These are phyloP conservation scores for Trichonephila clavipes DNA, from an alignment of 1,140 invertebrate genomes.

Conservation along the genomic window DNA sequence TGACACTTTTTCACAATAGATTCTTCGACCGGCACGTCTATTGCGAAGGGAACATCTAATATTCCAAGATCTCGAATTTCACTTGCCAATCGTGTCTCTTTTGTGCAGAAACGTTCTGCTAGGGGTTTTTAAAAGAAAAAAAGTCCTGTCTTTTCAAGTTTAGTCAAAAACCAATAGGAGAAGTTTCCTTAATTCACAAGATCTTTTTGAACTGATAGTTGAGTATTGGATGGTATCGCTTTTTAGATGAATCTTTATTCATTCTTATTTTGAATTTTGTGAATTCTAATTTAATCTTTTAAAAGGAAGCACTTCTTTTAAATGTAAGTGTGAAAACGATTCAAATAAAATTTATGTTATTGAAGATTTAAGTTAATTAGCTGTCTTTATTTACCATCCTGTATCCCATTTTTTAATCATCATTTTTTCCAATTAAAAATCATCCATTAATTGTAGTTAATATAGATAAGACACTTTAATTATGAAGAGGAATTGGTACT, in stretches of 20 bases:
- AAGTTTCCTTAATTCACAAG: not conserved
- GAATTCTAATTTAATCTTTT: not conserved
- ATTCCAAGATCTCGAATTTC: constrained; percentile 43
- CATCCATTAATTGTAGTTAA: too few relatives aligned
- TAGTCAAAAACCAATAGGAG: not conserved
- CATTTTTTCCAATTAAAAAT: too few relatives aligned
- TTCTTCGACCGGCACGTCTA: not conserved
- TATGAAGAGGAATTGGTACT: too few relatives aligned
- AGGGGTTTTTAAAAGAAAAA: not conserved
- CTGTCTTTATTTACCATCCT: too few relatives aligned
- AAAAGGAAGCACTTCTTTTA: too few relatives aligned
- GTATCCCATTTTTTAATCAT: too few relatives aligned
- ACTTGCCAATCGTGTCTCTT: constrained; percentile 33
- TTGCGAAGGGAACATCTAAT: not conserved
- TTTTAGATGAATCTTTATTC: not conserved
- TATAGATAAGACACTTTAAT: too few relatives aligned
- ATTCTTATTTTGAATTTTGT: not conserved
- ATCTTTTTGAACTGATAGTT: not conserved
- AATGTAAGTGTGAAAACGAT: too few relatives aligned
- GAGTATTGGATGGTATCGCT: not conserved
- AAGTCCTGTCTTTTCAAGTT: not conserved
- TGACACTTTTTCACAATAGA: constrained; percentile 12
- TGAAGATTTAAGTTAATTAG: too few relatives aligned
- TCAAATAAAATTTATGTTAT: too few relatives aligned
- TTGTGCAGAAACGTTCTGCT: not conserved